Evolutionary conservation across 2,888 invertebrate species (phyloP), one percentile per base, ranked within the genome.

Genomic region (Piscicola geometra): DNA sequence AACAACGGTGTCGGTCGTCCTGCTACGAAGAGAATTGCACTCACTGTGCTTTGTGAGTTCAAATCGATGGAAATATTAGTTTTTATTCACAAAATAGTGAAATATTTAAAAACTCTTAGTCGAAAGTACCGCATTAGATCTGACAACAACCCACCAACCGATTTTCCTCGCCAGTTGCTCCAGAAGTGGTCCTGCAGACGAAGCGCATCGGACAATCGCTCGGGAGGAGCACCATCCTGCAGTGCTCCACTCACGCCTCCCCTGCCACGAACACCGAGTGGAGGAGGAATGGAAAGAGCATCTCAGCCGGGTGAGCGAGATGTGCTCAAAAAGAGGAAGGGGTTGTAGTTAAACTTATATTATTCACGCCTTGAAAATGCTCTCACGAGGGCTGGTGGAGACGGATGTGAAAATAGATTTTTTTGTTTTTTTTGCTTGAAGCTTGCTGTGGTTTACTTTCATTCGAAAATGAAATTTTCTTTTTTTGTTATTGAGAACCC

Each of bases 1-100:
- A 91, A 90, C 82, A 94, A 94, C 85, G 93, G 93, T 85, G 93
- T 94, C 82, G 93, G 93, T 41, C 93, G 93, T 1, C 93, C 93
- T 1, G 93, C 75, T 30, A 71, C 67, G 15, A 36, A 75, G 2
- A 75, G 74, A 67, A 80, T 79, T 75, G 69, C 75, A 36, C 79
- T 80, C 72, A 78, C 77, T 9, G 80, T 80, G 15, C 75, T 77
- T 36, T 80, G 80, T 80, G 73, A 74, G 80, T n/a, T n/a, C n/a
- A n/a, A n/a, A n/a, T n/a, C n/a, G n/a, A n/a, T n/a, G n/a, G n/a
- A n/a, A n/a, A n/a, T n/a, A n/a, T n/a, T n/a, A n/a, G n/a, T n/a
- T n/a, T n/a, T n/a, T n/a, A n/a, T n/a, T n/a, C n/a, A n/a, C n/a
- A n/a, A n/a, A n/a, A n/a, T n/a, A n/a, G n/a, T n/a, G n/a, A n/a